Conservation (phyloP, 2,113 vertebrate species). For the Erythrocercus mccallii region DNA sequence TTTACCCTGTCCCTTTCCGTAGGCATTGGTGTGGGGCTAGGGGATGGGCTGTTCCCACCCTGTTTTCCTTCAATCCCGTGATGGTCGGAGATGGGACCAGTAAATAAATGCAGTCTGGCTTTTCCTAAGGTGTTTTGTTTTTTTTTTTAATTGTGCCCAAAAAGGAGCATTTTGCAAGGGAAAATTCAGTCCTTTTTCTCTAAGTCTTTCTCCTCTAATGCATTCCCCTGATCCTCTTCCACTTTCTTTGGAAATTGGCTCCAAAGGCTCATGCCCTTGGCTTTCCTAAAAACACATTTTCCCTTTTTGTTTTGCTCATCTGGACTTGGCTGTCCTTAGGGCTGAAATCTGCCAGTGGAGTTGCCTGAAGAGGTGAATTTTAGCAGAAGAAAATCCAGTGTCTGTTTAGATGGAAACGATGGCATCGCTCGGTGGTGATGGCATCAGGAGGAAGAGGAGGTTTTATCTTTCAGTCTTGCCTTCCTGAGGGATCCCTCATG, state of each 20-base stretch:
- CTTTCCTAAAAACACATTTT: neutral
- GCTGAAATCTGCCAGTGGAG: neutral
- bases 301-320: neutral
- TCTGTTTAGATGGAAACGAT: neutral
- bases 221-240: neutral
- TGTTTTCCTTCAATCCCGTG: rapidly evolving
- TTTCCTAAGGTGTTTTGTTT: neutral
- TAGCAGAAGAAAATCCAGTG: neutral
- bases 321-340: neutral
- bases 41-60: neutral
- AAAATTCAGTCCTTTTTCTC: neutral
- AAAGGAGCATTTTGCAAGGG: neutral
- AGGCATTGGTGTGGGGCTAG: neutral
- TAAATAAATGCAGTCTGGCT: neutral
- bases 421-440: neutral
- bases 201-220: neutral
- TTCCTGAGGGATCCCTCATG: neutral
- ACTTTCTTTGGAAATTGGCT: neutral
- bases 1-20: rapidly evolving
- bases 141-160: neutral
- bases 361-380: neutral
- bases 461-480: neutral
- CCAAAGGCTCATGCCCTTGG: neutral
- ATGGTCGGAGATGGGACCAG: neutral
- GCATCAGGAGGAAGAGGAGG: neutral